Evolutionary conservation across 2,888 invertebrate species (phyloP).

Genomic region (Drosophila paranaensis): DNA sequence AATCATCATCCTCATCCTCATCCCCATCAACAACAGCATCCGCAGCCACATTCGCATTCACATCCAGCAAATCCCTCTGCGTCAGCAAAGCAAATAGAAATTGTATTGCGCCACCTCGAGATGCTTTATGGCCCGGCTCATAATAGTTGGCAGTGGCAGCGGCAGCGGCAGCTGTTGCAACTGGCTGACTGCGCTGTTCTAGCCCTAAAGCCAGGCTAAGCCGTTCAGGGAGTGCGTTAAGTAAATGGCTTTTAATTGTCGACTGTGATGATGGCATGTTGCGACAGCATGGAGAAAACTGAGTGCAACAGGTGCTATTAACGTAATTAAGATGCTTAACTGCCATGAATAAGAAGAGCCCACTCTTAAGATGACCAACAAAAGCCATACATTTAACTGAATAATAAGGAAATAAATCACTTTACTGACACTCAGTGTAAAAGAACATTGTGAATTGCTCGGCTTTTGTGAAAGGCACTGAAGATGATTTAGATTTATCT

Average conservation of each 20-base stretch:
- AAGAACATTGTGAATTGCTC: too few relatives aligned
- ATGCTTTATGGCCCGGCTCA: constrained; percentile 49
- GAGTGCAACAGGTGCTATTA: constrained; percentile 56
- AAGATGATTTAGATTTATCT: too few relatives aligned
- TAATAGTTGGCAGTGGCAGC: constrained; percentile 17
- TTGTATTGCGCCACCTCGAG: constrained; percentile 57
- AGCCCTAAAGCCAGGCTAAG: constrained; percentile 42
- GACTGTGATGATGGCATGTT: constrained; percentile 7
- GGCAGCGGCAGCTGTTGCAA: constrained; percentile 3
- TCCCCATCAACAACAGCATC: neutral
- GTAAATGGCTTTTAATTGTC: constrained; percentile 54
- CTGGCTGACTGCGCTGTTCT: constrained; percentile 33
- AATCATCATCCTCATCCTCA: constrained; percentile 29
- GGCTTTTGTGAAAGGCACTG: too few relatives aligned
- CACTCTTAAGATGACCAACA: constrained; percentile 1
- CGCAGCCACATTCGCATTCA: constrained; percentile 5
- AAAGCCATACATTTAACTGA: neutral
- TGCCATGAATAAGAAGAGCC: constrained; percentile 10
- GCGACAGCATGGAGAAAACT: constrained; percentile 20
- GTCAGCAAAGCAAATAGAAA: constrained; percentile 56
- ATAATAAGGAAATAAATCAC: neutral
- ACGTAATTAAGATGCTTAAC: constrained; percentile 55
- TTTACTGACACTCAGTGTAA: too few relatives aligned
- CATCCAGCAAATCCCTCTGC: constrained; percentile 56
- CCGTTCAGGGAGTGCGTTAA: constrained; percentile 49